Evolutionary conservation across 2,888 invertebrate species (phyloP).

Genomic region (Harpalus rufipes): DNA sequence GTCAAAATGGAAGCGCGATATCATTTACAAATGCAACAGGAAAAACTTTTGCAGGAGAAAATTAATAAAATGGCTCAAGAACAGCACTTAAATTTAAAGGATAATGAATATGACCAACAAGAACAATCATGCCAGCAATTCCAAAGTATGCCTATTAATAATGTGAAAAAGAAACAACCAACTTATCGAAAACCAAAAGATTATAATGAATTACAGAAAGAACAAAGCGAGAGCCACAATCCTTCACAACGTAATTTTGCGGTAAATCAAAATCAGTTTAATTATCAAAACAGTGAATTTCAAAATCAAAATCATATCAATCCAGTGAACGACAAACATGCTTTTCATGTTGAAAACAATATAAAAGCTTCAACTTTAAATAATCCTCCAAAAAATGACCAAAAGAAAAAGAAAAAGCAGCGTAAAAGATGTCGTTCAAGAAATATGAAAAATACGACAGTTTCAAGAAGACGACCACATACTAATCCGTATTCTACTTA

Average conservation of each 20-base stretch:
- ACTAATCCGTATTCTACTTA: conserved; percentile 20
- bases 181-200: conserved; percentile 31
- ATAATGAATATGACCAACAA: background rate
- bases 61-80: conserved; percentile 5
- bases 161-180: conserved; percentile 8
- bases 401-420: background rate
- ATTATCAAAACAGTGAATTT: background rate
- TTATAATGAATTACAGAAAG: conserved; percentile 1
- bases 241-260: background rate
- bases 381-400: background rate
- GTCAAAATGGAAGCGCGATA: conserved; percentile 67
- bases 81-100: background rate
- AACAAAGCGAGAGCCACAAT: background rate
- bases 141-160: background rate
- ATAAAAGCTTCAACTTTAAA: background rate
- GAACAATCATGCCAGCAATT: background rate
- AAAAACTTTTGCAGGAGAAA: conserved; percentile 20
- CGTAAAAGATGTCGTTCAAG: conserved; percentile 10
- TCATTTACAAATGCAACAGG: conserved; percentile 53
- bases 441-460: too few species aligned
- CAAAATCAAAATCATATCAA: background rate
- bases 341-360: background rate
- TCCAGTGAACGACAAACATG: background rate
- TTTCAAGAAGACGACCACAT: background rate
- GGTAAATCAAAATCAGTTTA: background rate